phyloP scores from a whole-genome alignment of 2,797 vertebrate species.

The Octomys mimax region DNA sequence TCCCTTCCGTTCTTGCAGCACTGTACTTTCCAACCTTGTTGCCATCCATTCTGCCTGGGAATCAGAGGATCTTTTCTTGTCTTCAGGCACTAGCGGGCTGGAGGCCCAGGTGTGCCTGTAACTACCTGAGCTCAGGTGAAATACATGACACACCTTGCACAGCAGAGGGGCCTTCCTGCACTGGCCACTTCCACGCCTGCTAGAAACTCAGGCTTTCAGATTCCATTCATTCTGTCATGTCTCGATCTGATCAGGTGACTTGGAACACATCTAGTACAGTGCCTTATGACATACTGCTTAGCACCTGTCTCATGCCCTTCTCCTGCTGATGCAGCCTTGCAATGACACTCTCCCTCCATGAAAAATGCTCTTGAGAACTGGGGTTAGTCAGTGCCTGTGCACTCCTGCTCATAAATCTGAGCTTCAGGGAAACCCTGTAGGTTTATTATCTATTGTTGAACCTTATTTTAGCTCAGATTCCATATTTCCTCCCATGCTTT shows the following conservation, averaged over 20 bases:
- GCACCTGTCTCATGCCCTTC: too few species aligned
- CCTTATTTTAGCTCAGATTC: background rate
- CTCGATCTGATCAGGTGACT: background rate
- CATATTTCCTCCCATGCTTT: background rate
- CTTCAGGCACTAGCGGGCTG: background rate
- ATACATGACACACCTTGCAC: background rate
- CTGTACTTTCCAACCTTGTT: background rate
- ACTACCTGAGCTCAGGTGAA: background rate
- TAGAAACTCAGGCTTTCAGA: background rate
- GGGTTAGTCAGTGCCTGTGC: background rate
- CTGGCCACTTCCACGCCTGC: background rate
- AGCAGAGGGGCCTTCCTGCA: background rate
- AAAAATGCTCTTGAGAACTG: background rate
- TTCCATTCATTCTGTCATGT: background rate
- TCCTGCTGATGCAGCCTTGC: background rate
- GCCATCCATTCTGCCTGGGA: background rate
- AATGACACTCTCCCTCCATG: background rate
- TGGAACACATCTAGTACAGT: background rate
- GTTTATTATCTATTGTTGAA: slow-evolving; percentile 12
- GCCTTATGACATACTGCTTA: background rate
- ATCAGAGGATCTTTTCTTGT: background rate
- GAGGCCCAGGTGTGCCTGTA: background rate
- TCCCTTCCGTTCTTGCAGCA: background rate
- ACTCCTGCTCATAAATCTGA: background rate
- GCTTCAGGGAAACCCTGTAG: background rate